Base-by-base conservation (phyloP, 2,113 vertebrate genomes). In the Paradisaea rubra region DNA sequence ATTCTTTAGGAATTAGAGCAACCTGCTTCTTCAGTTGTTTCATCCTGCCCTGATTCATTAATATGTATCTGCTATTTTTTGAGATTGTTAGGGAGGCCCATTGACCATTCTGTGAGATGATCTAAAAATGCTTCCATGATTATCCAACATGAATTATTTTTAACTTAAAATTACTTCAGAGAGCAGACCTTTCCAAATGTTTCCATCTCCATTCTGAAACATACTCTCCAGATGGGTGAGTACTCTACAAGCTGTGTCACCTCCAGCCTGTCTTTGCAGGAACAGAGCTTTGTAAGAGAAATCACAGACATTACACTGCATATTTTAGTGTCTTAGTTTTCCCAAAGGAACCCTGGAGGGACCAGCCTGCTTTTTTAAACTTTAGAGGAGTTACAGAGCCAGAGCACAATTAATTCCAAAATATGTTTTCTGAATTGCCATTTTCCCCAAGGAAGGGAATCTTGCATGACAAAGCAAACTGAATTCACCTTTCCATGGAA, bases 271-370 rank as follows among this genome's bases (percentile, higher is more conserved):
- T 7, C 42, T 91, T 39, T 49, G 15, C 8, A 74, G 49, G 31
- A 69, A 2, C 14, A 12, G 13, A 5, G 16, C 17, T 78, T 66
- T 45, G 5, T 7, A 53, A 59, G 44, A 15, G 13, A 73, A 81
- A 24, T n/a, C 7, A 2, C 1, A 81, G 56, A 35, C 15, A 17
- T n/a, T 16, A 13, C 25, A 4, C 18, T 22, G 27, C 8, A 1
- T 11, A 27, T 33, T 33, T 53, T 53, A 74, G 6, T 10, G n/a
- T 11, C 27, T 27, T 13, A 0, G 6, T 41, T 81, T 76, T 86
- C 64, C 81, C 47, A 50, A 24, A 33, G n/a, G 59, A 80, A 15
- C 33, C 27, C 22, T 52, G 10, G 9, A 76, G n/a, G 35, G 31
- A 71, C 13, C 59, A 52, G 54, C 17, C 42, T 79, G 47, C 18